Conservation (phyloP, 2,888 invertebrate species). For the Pseudococcus viburni region DNA sequence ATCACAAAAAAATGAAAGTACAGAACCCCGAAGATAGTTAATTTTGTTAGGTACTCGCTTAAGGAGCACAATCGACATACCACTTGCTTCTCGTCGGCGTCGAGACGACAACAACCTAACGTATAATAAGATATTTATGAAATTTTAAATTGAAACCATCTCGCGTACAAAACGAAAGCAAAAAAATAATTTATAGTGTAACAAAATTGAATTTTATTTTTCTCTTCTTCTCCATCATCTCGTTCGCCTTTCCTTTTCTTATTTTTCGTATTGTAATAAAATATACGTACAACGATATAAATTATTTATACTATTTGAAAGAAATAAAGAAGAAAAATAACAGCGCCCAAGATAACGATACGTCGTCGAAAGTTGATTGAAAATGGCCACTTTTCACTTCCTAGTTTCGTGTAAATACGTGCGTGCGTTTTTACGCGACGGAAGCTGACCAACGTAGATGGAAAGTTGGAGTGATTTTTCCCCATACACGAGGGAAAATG, state of each 20-base stretch:
- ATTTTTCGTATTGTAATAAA: slow-evolving; percentile 27
- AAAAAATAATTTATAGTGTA: slow-evolving; percentile 35
- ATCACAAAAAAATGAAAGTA: background rate
- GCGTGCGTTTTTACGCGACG: background rate
- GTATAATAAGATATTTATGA: slow-evolving; percentile 8
- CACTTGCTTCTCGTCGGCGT: background rate
- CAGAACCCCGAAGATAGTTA: background rate
- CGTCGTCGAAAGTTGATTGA: slow-evolving; percentile 41
- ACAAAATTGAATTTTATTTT: slow-evolving; percentile 43
- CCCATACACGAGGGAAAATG: background rate
- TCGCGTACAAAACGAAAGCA: slow-evolving; percentile 21
- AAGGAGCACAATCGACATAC: background rate
- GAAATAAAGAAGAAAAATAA: background rate
- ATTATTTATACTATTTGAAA: slow-evolving; percentile 19
- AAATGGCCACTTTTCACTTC: slow-evolving; percentile 31
- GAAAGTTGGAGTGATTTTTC: no score
- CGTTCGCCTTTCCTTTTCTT: background rate
- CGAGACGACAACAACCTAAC: background rate
- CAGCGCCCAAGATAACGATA: slow-evolving; percentile 16
- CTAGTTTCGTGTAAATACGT: slow-evolving; percentile 1
- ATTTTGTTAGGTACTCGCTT: background rate
- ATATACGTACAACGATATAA: slow-evolving; percentile 34
- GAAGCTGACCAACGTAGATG: background rate
- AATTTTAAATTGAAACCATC: slow-evolving; percentile 35
- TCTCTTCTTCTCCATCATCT: background rate